These are phyloP conservation scores for Microcebus lehilahytsara DNA, from an alignment of 2,113 vertebrate genomes.

Conservation along the genomic window DNA sequence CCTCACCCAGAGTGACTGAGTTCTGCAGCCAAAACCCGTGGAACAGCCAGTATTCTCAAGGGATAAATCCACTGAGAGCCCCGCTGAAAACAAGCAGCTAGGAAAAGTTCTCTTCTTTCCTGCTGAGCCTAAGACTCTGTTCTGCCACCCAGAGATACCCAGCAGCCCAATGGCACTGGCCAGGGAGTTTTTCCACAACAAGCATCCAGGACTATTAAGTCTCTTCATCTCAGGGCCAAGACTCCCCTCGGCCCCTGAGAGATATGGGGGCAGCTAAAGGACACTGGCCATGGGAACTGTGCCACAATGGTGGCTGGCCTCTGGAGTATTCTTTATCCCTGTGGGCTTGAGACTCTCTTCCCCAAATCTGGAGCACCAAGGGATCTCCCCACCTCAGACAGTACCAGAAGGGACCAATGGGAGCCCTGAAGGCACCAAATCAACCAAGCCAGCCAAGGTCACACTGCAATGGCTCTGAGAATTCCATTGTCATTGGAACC, in stretches of 20 bases:
- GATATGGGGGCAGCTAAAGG: too few species aligned
- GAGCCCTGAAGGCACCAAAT: not conserved
- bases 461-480: not conserved
- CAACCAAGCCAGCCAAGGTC: not conserved
- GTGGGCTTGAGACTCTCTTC: not conserved
- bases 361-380: not conserved
- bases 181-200: not conserved
- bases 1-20: not conserved
- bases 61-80: not conserved
- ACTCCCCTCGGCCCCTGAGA: not conserved
- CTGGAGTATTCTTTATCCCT: not conserved
- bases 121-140: not conserved
- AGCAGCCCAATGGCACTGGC: not conserved
- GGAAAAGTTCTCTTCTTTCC: not conserved
- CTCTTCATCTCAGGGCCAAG: not conserved
- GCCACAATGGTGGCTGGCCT: not conserved
- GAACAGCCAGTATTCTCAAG: not conserved
- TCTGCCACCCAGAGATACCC: not conserved
- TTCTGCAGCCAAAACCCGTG: not conserved
- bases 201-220: not conserved
- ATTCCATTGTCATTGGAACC: not conserved
- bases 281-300: not conserved
- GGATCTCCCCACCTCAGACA: not conserved
- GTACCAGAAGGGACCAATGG: not conserved
- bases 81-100: not conserved